Percentiles rank a stretch among this genome's conserved stretches.
Conservation (phyloP, 2,113 vertebrate species). For the Cinclus cinclus region DNA sequence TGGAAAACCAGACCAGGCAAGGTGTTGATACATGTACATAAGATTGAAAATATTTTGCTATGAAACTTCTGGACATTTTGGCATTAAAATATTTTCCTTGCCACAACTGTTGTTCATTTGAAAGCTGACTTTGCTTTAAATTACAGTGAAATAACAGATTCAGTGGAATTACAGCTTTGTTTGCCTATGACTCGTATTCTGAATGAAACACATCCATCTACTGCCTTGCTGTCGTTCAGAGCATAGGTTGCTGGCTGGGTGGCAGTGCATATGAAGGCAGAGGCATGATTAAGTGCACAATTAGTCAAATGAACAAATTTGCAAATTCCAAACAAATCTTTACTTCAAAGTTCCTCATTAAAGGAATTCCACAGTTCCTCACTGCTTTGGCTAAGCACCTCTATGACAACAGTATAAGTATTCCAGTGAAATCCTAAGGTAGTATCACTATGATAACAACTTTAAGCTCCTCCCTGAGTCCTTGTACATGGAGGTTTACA, state of each 20-base stretch:
- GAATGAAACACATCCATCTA: neutral
- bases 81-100: neutral
- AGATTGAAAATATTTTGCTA: neutral
- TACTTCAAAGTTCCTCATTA: neutral
- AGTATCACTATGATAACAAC: neutral
- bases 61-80: neutral
- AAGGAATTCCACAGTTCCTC: neutral
- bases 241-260: neutral
- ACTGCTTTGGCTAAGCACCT: neutral
- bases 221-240: neutral
- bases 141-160: neutral
- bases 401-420: neutral
- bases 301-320: neutral
- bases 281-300: neutral
- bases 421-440: neutral
- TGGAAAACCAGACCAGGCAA: neutral
- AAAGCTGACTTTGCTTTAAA: neutral
- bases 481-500: neutral
- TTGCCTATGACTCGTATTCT: rapidly evolving
- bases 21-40: neutral
- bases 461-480: neutral
- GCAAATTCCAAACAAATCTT: neutral
- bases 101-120: neutral
- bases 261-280: neutral
- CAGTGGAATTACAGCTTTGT: neutral